A percentile compares a stretch with the other conserved stretches of the same genome.
phyloP scores from a whole-genome alignment of 2,113 vertebrate species.

The Rynchops niger region DNA sequence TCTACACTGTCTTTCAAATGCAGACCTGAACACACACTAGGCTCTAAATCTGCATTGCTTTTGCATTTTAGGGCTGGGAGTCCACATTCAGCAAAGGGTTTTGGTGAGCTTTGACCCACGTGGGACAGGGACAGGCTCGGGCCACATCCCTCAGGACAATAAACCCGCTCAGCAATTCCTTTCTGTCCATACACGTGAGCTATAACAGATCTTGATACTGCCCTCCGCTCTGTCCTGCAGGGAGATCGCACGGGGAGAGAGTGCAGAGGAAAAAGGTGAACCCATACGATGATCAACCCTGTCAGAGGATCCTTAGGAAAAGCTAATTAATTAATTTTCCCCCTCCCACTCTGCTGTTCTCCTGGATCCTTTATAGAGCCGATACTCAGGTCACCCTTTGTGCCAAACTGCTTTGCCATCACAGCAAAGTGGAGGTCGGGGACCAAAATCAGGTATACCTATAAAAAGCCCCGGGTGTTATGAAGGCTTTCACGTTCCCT shows the following conservation, averaged over 20 bases:
- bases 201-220: accelerated
- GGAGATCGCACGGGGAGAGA: accelerated
- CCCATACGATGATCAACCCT: accelerated
- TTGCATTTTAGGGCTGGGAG: background rate
- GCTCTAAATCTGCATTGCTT: background rate
- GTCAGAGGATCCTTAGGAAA: background rate
- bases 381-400: background rate
- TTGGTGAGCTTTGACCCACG: accelerated
- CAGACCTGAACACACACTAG: background rate
- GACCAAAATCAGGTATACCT: accelerated
- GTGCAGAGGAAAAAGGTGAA: background rate
- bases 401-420: background rate
- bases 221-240: accelerated
- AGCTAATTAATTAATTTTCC: background rate
- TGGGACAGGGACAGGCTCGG: background rate
- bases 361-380: background rate
- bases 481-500: background rate
- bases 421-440: background rate
- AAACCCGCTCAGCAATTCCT: background rate
- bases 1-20: background rate
- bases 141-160: background rate
- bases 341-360: background rate
- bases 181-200: accelerated
- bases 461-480: background rate
- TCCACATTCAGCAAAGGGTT: background rate